Base-by-base conservation (phyloP, 2,888 invertebrate genomes). In the Diarsia rubi region DNA sequence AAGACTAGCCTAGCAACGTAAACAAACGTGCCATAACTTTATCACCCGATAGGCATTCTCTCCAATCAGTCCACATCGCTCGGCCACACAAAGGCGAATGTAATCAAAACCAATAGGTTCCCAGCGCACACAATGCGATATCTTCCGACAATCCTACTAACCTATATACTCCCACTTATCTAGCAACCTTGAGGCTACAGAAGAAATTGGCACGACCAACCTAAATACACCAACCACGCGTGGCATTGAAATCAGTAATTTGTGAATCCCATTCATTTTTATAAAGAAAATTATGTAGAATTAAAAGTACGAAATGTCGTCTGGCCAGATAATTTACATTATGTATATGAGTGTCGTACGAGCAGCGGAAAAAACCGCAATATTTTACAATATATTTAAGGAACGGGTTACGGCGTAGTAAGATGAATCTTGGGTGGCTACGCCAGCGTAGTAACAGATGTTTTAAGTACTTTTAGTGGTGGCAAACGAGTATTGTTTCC, bases 231-330 rank as follows among this genome's bases (percentile, higher is more conserved):
- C 83, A 73, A 57, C 57, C 74, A 57, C 59, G 49, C 79, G 88
- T 89, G 92, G 88, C 91, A 92, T 92, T 92, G 91, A 91, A 88
- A 88, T 87, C 85, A 75, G 88, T 89, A 91, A 92, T 92, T 91
- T 91, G 91, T 89, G 90, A 88, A 89, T 90, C 92, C 75, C 92
- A 94, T 93, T 93, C 92, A 93, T 91, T 94, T 92, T 92, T 90
- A 91, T 91, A 87, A 84, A 84, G 81, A 89, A 88, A 90, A 89
- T 89, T 88, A 86, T 81, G 77, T 83, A 65, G 80, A 77, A 81
- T 78, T 87, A 86, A 89, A 87, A 83, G 84, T 85, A 79, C 82
- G 72, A 84, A 84, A 85, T 88, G 90, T 89, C 91, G 89, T 87
- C 88, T 87, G 85, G 78, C 81, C 69, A 67, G 82, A 81, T 89